Evolutionary conservation across 2,797 vertebrate genomes (phyloP).

Genomic region (Buphagus erythrorhynchus): DNA sequence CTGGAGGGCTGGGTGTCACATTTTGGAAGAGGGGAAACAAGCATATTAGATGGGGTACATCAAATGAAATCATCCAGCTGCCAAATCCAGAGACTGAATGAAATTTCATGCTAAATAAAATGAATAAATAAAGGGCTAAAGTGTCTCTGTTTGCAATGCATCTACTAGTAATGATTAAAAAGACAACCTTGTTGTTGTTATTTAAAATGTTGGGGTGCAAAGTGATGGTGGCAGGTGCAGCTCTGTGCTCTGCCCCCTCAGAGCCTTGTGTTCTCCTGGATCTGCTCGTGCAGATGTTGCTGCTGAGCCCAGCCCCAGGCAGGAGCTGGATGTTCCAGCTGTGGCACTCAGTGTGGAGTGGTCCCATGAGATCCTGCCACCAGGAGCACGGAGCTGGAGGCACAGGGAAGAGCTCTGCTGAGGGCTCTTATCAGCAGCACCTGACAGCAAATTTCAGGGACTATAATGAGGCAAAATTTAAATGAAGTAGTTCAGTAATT

Average conservation of each 20-base stretch:
- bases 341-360: rapidly evolving
- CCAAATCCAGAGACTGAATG: neutral
- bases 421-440: rapidly evolving
- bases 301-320: rapidly evolving
- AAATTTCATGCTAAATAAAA: neutral
- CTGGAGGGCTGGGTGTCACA: neutral
- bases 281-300: rapidly evolving
- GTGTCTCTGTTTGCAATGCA: rapidly evolving
- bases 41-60: neutral
- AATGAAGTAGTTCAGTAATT: neutral
- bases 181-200: neutral
- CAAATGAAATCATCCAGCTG: neutral
- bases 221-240: neutral
- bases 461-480: neutral
- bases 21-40: neutral
- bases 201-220: neutral
- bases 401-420: rapidly evolving
- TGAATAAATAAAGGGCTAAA: neutral
- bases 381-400: rapidly evolving
- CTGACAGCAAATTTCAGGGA: neutral
- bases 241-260: rapidly evolving
- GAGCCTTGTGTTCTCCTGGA: neutral
- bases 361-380: rapidly evolving
- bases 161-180: neutral
- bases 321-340: neutral